A percentile compares a stretch with the other conserved stretches of the same genome.
These are phyloP conservation scores for Phrixothrix hirtus DNA, from an alignment of 2,888 invertebrate species.

Conservation along the genomic window DNA sequence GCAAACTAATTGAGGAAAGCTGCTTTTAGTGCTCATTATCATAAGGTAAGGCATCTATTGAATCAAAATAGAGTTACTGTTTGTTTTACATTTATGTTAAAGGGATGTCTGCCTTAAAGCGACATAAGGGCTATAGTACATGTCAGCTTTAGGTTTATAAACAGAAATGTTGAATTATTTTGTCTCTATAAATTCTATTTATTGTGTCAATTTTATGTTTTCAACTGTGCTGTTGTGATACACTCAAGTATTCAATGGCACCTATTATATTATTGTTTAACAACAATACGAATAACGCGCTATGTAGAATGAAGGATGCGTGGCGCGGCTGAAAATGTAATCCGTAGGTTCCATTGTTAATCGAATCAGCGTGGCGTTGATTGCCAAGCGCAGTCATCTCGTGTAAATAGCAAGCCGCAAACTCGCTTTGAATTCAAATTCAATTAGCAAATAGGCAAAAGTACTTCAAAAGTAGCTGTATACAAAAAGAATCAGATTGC, in stretches of 20 bases:
- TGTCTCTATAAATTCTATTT: constrained; percentile 14
- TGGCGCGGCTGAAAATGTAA: constrained; percentile 31
- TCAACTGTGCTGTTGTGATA: background rate
- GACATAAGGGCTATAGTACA: too few relatives aligned
- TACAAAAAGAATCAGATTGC: constrained; percentile 24
- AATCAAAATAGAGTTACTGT: too few relatives aligned
- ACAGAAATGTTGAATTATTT: constrained; percentile 12
- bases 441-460: constrained; percentile 36
- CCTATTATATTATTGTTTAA: constrained; percentile 22
- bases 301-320: constrained; percentile 17
- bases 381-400: constrained; percentile 35
- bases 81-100: too few relatives aligned
- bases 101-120: too few relatives aligned
- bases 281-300: constrained; percentile 14
- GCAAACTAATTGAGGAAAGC: too few relatives aligned
- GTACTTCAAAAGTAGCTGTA: constrained; percentile 17
- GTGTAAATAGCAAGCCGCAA: constrained; percentile 38
- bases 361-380: constrained; percentile 38
- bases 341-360: constrained; percentile 34
- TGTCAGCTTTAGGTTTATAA: constrained; percentile 14
- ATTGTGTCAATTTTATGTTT: constrained; percentile 14
- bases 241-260: background rate
- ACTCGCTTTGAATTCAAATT: constrained; percentile 37
- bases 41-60: too few relatives aligned
- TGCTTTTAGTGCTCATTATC: too few relatives aligned